These are phyloP conservation scores for Tachysurus fulvidraco DNA, from an alignment of 2,113 vertebrate genomes.

Conservation along the genomic window DNA sequence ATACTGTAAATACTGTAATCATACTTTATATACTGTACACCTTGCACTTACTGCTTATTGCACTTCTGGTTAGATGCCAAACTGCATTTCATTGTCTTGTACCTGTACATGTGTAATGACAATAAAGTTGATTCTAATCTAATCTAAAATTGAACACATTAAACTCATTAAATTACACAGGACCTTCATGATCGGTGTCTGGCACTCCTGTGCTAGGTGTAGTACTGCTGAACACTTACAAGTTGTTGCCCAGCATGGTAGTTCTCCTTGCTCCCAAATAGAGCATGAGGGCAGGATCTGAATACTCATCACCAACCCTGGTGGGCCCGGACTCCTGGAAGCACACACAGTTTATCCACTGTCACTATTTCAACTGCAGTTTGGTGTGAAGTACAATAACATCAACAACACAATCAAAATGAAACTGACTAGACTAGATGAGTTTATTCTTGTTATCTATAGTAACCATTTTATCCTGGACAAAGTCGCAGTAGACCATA, in stretches of 20 bases:
- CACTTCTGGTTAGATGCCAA: no score
- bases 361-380: neutral
- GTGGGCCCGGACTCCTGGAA: constrained; percentile 92
- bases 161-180: neutral
- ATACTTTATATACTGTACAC: no score
- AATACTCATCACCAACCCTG: constrained; percentile 89
- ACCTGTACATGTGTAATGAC: no score
- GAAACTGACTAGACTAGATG: neutral
- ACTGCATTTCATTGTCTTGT: no score
- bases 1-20: no score
- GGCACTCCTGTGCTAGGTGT: neutral
- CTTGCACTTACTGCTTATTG: no score
- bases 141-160: neutral
- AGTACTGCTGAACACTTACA: constrained; percentile 79
- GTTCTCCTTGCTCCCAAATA: constrained; percentile 89
- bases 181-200: neutral
- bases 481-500: neutral
- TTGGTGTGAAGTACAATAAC: neutral
- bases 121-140: no score
- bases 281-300: constrained; percentile 84
- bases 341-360: constrained; percentile 18
- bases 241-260: constrained; percentile 88
- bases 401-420: neutral
- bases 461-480: neutral
- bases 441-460: neutral